Evolutionary conservation across 2,888 invertebrate genomes (phyloP).

Genomic region (Ametastegia equiseti): DNA sequence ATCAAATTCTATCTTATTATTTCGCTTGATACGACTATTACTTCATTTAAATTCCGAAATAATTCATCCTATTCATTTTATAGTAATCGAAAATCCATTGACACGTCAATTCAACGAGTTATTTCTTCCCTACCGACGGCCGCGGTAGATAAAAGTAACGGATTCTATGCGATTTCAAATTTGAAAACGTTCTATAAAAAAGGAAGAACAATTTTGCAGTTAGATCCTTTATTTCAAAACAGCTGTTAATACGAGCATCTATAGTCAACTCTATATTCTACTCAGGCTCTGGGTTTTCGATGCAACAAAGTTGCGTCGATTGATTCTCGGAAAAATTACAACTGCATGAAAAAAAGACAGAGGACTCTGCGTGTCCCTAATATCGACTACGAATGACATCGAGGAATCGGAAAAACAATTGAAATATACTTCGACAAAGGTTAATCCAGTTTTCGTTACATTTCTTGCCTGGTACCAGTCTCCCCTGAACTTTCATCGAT

Average conservation of each 20-base stretch:
- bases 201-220: not conserved
- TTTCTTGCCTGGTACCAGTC: not conserved
- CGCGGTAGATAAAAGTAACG: too few species aligned
- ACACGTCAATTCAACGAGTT: too few species aligned
- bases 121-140: too few species aligned
- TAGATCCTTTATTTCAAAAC: too few species aligned
- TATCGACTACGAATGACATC: not conserved
- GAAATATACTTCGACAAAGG: not conserved
- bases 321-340: not conserved
- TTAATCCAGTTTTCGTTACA: not conserved
- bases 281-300: not conserved
- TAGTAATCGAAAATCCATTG: too few species aligned
- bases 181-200: not conserved
- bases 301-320: not conserved
- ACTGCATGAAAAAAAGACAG: not conserved
- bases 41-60: too few species aligned
- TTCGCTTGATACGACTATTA: too few species aligned
- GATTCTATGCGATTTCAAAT: not conserved
- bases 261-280: not conserved
- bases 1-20: too few species aligned
- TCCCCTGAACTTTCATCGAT: not conserved
- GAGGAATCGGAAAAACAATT: not conserved
- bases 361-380: slow-evolving; percentile 1
- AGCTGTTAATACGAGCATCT: too few species aligned
- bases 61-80: too few species aligned